These are phyloP conservation scores for Alcedo atthis DNA, from an alignment of 2,797 vertebrate genomes.

Conservation along the genomic window DNA sequence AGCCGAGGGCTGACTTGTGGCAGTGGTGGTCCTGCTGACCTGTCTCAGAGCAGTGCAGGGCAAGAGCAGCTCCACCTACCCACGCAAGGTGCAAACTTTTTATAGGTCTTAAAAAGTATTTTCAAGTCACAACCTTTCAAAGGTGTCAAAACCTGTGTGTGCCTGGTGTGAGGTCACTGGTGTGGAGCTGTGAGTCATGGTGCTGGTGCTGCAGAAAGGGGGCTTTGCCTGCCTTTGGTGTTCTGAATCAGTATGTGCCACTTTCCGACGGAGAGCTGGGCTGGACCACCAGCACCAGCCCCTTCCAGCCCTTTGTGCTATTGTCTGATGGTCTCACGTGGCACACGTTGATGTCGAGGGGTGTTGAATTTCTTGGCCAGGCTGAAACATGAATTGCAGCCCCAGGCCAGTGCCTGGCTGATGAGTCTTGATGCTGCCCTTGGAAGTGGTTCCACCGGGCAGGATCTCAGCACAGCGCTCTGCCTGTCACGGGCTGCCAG, in stretches of 20 bases:
- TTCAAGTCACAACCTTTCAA: background rate
- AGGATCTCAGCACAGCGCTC: background rate
- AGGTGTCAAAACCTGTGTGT: background rate
- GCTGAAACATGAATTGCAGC: background rate
- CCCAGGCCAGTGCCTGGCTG: background rate
- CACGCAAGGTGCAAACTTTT: background rate
- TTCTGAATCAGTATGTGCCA: accelerated
- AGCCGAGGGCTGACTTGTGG: background rate
- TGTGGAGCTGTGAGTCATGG: background rate
- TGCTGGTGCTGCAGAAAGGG: background rate
- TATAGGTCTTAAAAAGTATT: background rate
- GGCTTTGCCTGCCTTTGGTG: background rate
- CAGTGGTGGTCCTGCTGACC: background rate
- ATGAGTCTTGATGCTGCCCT: background rate
- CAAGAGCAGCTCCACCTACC: background rate
- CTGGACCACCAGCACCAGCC: background rate
- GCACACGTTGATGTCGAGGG: accelerated
- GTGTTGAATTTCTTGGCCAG: background rate
- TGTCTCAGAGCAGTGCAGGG: accelerated
- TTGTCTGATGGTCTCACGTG: accelerated
- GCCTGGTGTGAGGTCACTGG: accelerated
- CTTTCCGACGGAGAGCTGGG: background rate
- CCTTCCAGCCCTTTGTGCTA: background rate
- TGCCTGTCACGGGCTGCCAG: background rate
- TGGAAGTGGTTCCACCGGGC: background rate